phyloP scores from a whole-genome alignment of 2,113 vertebrate genomes.

The Trematomus loennbergii region DNA sequence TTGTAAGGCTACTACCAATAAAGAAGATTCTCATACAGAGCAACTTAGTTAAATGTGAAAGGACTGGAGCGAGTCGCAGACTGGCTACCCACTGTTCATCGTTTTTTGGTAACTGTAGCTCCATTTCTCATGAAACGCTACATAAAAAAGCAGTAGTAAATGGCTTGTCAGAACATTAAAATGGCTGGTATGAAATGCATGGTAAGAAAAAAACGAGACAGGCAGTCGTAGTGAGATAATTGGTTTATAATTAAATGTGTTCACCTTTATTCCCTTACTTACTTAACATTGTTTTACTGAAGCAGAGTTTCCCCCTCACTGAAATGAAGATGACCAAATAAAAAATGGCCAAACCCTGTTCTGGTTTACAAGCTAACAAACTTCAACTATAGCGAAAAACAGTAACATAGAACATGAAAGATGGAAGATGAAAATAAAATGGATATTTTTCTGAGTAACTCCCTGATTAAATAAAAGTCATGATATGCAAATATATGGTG shows the following conservation, averaged over 20 bases:
- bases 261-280: background rate
- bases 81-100: slow-evolving; percentile 39
- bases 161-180: slow-evolving; percentile 35
- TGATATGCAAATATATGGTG: slow-evolving; percentile 29
- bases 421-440: slow-evolving; percentile 7
- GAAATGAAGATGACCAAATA: background rate
- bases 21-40: background rate
- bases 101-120: slow-evolving; percentile 47
- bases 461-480: slow-evolving; percentile 63
- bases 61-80: slow-evolving; percentile 16
- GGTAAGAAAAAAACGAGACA: background rate
- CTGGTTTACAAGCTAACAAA: slow-evolving; percentile 4
- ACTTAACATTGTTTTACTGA: background rate
- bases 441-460: slow-evolving; percentile 27
- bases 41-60: slow-evolving; percentile 16
- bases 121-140: slow-evolving; percentile 58
- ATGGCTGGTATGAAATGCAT: background rate
- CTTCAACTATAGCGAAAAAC: background rate
- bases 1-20: slow-evolving; percentile 59
- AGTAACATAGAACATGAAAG: background rate
- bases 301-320: background rate
- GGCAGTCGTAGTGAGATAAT: background rate
- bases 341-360: background rate
- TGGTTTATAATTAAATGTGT: background rate
- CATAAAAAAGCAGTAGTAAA: slow-evolving; percentile 42